These are phyloP conservation scores for Psettodes erumei DNA, from an alignment of 2,113 vertebrate species.

Conservation along the genomic window DNA sequence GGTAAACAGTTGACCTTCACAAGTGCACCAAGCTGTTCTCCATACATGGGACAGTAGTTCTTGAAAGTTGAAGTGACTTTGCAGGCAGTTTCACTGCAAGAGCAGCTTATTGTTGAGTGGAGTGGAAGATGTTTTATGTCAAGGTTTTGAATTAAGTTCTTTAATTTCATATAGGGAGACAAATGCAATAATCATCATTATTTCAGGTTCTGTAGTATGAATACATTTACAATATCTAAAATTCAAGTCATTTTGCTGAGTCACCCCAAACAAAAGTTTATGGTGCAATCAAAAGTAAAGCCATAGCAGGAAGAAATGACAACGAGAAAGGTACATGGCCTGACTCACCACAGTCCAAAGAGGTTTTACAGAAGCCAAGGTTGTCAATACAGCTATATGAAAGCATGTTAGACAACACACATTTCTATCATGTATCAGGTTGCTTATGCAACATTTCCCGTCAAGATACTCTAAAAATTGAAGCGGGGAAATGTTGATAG, in stretches of 20 bases:
- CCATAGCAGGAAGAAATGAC: conserved; percentile 7
- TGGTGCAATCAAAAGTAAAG: conserved; percentile 36
- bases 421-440: conserved; percentile 1
- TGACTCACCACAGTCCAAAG: neutral
- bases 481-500: no score
- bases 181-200: neutral
- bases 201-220: neutral
- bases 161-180: neutral
- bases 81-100: neutral
- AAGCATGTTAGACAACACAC: neutral
- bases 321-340: conserved; percentile 5
- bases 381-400: conserved; percentile 5
- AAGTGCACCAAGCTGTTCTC: neutral
- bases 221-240: conserved; percentile 10
- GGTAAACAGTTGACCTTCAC: conserved; percentile 27
- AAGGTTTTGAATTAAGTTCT: neutral
- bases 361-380: neutral
- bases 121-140: neutral
- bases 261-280: conserved; percentile 27
- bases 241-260: conserved; percentile 31
- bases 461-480: neutral
- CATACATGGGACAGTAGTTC: neutral
- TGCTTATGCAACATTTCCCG: conserved; percentile 8
- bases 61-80: neutral
- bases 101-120: neutral